Base-by-base conservation (phyloP, 2,113 vertebrate species). In the Shinisaurus crocodilurus region DNA sequence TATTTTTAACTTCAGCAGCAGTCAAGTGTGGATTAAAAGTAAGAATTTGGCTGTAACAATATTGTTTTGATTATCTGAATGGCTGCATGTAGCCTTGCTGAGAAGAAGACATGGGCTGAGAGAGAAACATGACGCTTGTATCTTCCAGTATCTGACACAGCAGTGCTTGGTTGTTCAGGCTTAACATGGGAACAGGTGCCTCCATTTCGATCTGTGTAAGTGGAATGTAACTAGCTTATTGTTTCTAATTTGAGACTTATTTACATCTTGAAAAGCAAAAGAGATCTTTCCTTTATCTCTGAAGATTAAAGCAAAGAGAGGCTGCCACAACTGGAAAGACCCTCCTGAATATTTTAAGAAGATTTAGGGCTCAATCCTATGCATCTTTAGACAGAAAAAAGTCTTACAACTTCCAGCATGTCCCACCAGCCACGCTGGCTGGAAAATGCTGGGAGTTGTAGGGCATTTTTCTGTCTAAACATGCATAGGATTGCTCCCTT, bases 191-290 rank as follows among this genome's bases (percentile, higher is more conserved):
- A 94, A 95, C 96, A 43, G 94, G 97, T 0, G 93, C 97, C 45
- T 98, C 97, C 72, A 29, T 98, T 76, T 96, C 97, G 5, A 77
- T 97, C 37, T 98, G 98, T 90, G 98, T 98, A 96, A 98, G 98
- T 98, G 91, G 92, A 75, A 67, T 75, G 20, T 54, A 79, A 63
- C 43, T 87, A 74, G 1, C 84, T 94, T 69, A 32, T 72, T 57
- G 0, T 6, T 34, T n/a, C 37, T 93, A 4, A 84, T 65, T 88
- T 90, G 5, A 5, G 5, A n/a, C 10, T 7, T 72, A 15, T 67
- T 25, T 87, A 2, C 18, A 65, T 74, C 37, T 37, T 43, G 32
- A 50, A 50, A 75, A 76, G 54, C 54, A n/a, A 82, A 83, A 74
- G 25, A 43, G 85, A 27, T 0, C 0, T 79, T 89, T 5, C 12